Conservation (phyloP, 2,888 invertebrate species). For the Esperia sulphurella region DNA sequence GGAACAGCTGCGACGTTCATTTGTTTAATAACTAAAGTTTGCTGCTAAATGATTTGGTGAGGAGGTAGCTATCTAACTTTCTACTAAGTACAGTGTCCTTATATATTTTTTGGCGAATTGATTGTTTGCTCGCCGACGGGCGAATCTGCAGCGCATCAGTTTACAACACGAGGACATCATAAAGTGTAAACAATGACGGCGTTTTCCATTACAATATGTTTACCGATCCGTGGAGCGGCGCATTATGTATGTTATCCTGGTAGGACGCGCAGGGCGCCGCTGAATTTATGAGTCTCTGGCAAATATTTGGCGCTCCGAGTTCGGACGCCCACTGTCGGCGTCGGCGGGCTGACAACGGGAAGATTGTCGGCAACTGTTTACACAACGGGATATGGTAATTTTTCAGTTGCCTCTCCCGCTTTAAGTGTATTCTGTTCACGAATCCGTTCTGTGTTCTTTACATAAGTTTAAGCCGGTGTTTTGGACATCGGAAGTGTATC, state of each 20-base stretch:
- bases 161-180: conserved; percentile 73
- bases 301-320: conserved; percentile 75
- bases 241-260: conserved; percentile 78
- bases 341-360: conserved; percentile 67
- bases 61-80: neutral
- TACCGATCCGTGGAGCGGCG: conserved; percentile 75
- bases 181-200: conserved; percentile 77
- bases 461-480: conserved; percentile 28
- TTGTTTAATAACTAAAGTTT: neutral
- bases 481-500: conserved; percentile 41
- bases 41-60: neutral
- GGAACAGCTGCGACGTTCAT: neutral
- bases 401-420: conserved; percentile 49
- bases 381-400: conserved; percentile 69
- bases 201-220: conserved; percentile 80
- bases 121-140: conserved; percentile 37
- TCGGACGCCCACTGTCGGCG: conserved; percentile 47
- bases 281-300: conserved; percentile 74
- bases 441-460: conserved; percentile 37
- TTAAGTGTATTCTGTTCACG: conserved; percentile 55
- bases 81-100: neutral
- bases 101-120: conserved; percentile 26
- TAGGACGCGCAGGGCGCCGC: conserved; percentile 63
- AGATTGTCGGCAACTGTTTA: conserved; percentile 73
- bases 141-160: conserved; percentile 56